phyloP scores from a whole-genome alignment of 2,113 vertebrate species.

The Cyrtonyx montezumae region DNA sequence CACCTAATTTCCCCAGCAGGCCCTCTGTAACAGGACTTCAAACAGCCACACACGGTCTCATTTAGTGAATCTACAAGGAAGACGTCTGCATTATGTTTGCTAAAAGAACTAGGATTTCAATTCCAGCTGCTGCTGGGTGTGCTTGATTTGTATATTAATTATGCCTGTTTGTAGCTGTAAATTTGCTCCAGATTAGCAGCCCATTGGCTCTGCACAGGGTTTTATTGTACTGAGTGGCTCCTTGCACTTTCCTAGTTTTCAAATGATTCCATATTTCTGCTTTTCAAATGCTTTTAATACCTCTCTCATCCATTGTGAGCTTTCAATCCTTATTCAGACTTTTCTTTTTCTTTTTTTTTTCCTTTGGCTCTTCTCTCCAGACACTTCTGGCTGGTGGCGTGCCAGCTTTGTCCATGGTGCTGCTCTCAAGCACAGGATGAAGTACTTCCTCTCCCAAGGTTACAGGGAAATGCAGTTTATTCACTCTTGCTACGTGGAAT shows the following conservation, averaged over 20 bases:
- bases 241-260: constrained; percentile 3
- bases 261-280: not conserved
- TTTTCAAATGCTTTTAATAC: constrained; percentile 31
- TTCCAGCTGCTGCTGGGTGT: constrained; percentile 54
- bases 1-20: constrained; percentile 20
- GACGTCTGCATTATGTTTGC: constrained; percentile 45
- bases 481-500: not conserved
- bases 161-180: constrained; percentile 63
- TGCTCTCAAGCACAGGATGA: not conserved
- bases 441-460: not conserved
- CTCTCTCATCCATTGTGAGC: not conserved
- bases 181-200: constrained; percentile 62
- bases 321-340: constrained; percentile 20
- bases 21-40: constrained; percentile 44
- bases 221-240: not conserved
- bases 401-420: constrained; percentile 38
- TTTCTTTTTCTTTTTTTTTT: not conserved
- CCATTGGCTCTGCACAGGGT: constrained; percentile 6
- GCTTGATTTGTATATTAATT: constrained; percentile 70
- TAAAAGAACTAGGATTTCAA: constrained; percentile 41
- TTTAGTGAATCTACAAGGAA: constrained; percentile 49
- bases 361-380: not conserved
- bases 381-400: not conserved
- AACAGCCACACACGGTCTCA: constrained; percentile 56
- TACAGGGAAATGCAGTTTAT: not conserved